phyloP scores from a whole-genome alignment of 2,113 vertebrate genomes.

The Xenopus borealis region DNA sequence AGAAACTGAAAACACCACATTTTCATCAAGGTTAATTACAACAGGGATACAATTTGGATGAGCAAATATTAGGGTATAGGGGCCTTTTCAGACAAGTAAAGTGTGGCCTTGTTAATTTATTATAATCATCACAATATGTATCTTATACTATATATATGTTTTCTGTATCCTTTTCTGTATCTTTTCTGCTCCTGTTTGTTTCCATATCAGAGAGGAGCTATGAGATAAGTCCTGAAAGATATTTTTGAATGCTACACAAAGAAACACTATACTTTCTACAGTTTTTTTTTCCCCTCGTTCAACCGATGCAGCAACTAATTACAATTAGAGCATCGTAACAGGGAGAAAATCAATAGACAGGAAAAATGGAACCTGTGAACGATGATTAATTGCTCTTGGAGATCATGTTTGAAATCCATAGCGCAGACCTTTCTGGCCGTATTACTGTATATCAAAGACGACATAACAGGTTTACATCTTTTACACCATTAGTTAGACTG shows the following conservation, averaged over 20 bases:
- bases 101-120: too few species aligned
- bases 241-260: conserved; percentile 11
- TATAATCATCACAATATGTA: too few species aligned
- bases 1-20: too few species aligned
- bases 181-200: too few species aligned
- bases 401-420: conserved; percentile 40
- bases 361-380: conserved; percentile 40
- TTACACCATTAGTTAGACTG: conserved; percentile 16
- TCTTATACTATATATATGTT: too few species aligned
- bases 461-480: conserved; percentile 22
- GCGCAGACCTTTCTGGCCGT: conserved; percentile 17
- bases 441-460: conserved; percentile 34
- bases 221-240: conserved; percentile 9
- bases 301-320: conserved; percentile 35
- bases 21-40: too few species aligned
- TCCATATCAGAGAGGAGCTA: too few species aligned
- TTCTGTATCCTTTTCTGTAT: too few species aligned
- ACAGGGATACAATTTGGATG: too few species aligned
- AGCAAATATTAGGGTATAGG: too few species aligned
- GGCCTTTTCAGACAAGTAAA: too few species aligned
- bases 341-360: conserved; percentile 36
- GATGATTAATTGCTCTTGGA: conserved; percentile 42
- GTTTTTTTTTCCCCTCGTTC: conserved; percentile 11
- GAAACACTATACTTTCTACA: conserved; percentile 8
- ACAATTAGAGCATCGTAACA: conserved; percentile 40